Base-by-base conservation (phyloP, 1,140 invertebrate species). In the Bombus sibiricus region DNA sequence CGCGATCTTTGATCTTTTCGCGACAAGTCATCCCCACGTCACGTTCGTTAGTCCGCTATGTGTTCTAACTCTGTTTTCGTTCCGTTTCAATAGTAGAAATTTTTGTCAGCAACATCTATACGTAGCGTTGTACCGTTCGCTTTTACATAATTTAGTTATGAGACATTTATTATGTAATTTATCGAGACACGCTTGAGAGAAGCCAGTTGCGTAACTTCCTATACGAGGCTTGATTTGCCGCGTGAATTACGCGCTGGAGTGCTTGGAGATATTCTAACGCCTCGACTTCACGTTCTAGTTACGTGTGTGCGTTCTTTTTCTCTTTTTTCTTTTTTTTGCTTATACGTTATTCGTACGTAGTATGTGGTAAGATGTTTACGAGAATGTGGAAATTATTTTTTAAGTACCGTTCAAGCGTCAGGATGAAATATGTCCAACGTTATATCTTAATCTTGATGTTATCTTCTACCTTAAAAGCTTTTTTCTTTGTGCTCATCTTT, bases 161-260 rank as follows among this genome's bases (percentile, higher is more conserved):
- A 84, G 83, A 84, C 77, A 84, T 79, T 84, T 84, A 62, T 84
- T 84, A 84, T 72, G 68, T 80, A 80, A 84, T 84, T 80, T 84
- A 62, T 84, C 71, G 57, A 84, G 83, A 84, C 83, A 84, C 76
- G 83, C 76, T 53, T 47, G 66, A 43, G 32, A 84, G n/a, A 72
- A 18, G 32, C n/a, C n/a, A 13, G 10, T 84, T 84, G 32, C 66
- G 68, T 59, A 84, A 84, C 28, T 41, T 41, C 53, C 57, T 59
- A 57, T n/a, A 47, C 25, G 83, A 71, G 18, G 76, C 32, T 53
- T 68, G 82, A 78, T 78, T 83, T 69, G 68, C 83, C 39, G 66
- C 76, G 83, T 71, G 66, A 80, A 80, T 84, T 72, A 80, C 76
- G 53, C 39, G 25, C 59, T 13, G 13, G n/a, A 72, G 59, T 34